Base-by-base conservation (phyloP, 2,888 invertebrate genomes). In the Caenorhabditis parvicauda region DNA sequence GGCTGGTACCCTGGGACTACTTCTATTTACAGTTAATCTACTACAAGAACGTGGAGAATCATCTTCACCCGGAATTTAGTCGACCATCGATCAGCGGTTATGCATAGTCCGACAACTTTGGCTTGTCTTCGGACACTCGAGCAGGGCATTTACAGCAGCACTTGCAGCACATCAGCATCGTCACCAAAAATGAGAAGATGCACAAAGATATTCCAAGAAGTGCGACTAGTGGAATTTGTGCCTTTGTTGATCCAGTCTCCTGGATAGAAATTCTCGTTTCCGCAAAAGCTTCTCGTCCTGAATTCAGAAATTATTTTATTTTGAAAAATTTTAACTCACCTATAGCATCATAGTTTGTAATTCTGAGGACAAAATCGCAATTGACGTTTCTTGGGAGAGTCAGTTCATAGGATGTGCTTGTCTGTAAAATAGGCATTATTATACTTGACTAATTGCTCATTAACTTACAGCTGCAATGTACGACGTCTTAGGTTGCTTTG, bases 291-390 rank as follows among this genome's bases (percentile, higher is more conserved):
- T 68, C 68, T 17, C 68, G 58, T 38, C 63, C 61, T 62, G 61
- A 32, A 62, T 58, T 17, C 27, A 48, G 22, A 32, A 14, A 46
- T 21, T 25, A 45, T 17, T 47, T 29, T 45, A 52, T 47, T 22
- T 22, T 50, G 7, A 25, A 17, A 28, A 28, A 14, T 9, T 12
- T 14, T n/a, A 45, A 57, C 52, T 44, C 52, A 51, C 74, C 75
- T 5, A 70, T 59, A 44, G 72, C 59, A 55, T 75, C 75, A 60
- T 72, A 75, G 57, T 75, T 75, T 24, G 70, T 67, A 46, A 78
- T 59, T 22, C 70, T 62, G 50, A 77, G 57, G 50, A 70, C 54
- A 55, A 70, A 75, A 46, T 77, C 75, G 64, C 77, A 77, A 22
- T 68, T 54, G 17, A 60, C 54, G 14, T 47, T 44, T 7, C 56